Percentiles rank a stretch among this genome's conserved stretches.
phyloP scores from a whole-genome alignment of 1,140 invertebrate genomes.

The Dolichoris vasculosae region DNA sequence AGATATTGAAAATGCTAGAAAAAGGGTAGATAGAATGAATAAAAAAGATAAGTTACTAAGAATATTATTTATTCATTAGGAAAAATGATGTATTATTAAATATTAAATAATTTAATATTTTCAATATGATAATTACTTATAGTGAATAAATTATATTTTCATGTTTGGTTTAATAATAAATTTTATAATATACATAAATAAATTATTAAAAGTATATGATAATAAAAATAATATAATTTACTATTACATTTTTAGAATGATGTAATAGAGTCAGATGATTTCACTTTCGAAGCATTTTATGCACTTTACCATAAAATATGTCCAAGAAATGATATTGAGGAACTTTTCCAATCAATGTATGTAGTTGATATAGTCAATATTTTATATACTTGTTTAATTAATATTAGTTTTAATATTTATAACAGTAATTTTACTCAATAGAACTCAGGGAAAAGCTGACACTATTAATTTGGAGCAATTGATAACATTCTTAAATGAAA shows the following conservation, averaged over 20 bases:
- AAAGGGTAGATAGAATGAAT: no score
- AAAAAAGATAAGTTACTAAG: no score
- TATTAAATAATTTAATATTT: no score
- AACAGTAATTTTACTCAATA: slow-evolving; percentile 68
- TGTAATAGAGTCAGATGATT: slow-evolving; percentile 94
- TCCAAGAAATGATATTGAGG: slow-evolving; percentile 98
- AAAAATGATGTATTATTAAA: no score
- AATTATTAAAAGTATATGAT: not conserved
- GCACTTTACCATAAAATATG: slow-evolving; percentile 99
- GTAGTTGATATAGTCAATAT: slow-evolving; percentile 66
- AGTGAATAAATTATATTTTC: not conserved
- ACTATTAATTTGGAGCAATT: slow-evolving; percentile 91
- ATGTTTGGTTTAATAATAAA: no score
- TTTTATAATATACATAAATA: not conserved
- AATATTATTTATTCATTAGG: no score
- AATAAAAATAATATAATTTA: slow-evolving; percentile 1
- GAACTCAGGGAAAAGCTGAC: slow-evolving; percentile 92
- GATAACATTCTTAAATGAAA: slow-evolving; percentile 97
- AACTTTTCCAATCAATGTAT: slow-evolving; percentile 97
- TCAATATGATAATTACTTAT: no score
- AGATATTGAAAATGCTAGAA: no score
- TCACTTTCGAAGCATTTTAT: slow-evolving; percentile 99
- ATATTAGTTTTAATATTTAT: not conserved
- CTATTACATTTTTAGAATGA: slow-evolving; percentile 80
- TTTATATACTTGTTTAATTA: not conserved